These are phyloP conservation scores for Yponomeuta sedellus DNA, from an alignment of 2,888 invertebrate genomes.

Conservation along the genomic window DNA sequence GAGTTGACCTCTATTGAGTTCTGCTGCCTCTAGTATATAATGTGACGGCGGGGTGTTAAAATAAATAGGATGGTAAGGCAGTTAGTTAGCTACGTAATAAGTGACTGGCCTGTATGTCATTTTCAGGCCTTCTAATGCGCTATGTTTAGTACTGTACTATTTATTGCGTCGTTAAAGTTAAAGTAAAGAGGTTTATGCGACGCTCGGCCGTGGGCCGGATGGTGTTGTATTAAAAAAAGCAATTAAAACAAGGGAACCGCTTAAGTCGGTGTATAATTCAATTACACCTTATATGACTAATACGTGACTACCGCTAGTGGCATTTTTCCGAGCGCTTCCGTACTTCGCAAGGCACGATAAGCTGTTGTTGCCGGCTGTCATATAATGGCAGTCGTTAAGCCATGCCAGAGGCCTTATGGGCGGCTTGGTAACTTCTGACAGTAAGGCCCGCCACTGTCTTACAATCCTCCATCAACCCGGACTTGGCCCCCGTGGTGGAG, in stretches of 20 bases:
- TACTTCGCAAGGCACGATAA: no score
- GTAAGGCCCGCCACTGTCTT: no score
- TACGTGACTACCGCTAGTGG: no score
- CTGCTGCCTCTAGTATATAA: not conserved
- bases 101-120: not conserved
- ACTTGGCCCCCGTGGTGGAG: no score
- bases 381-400: no score
- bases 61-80: conserved; percentile 5
- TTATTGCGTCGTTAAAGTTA: not conserved
- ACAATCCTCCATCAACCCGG: no score
- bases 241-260: not conserved
- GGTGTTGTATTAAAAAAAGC: not conserved
- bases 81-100: conserved; percentile 1
- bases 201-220: not conserved
- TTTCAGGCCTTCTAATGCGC: not conserved
- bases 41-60: conserved; percentile 9
- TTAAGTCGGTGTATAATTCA: no score
- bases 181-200: conserved; percentile 4
- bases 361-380: no score
- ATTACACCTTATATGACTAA: no score
- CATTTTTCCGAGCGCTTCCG: no score
- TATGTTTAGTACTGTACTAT: conserved; percentile 1
- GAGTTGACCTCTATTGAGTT: not conserved
- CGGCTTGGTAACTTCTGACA: no score
- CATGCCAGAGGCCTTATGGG: no score